A percentile compares a stretch with the other conserved stretches of the same genome.
These are phyloP conservation scores for Macropis europaea DNA, from an alignment of 2,888 invertebrate species.

Conservation along the genomic window DNA sequence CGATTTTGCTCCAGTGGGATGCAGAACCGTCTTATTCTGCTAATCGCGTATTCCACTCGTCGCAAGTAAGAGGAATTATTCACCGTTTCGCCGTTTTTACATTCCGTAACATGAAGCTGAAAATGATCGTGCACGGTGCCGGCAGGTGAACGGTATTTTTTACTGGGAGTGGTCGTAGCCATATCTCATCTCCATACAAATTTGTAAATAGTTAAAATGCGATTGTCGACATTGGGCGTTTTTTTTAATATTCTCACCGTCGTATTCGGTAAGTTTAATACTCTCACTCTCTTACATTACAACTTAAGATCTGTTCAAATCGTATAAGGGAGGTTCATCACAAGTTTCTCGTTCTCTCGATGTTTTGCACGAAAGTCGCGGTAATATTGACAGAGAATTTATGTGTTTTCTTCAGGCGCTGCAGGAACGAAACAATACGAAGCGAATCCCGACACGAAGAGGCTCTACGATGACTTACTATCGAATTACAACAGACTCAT, in stretches of 20 bases:
- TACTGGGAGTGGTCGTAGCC: slow-evolving; percentile 45
- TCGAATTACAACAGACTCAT: slow-evolving; percentile 97
- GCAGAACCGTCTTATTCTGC: slow-evolving; percentile 57
- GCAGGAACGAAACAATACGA: slow-evolving; percentile 81
- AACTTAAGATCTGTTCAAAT: not conserved
- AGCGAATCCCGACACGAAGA: slow-evolving; percentile 96
- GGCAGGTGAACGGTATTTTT: slow-evolving; percentile 17
- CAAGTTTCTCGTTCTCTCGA: too few relatives aligned
- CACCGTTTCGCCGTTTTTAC: not conserved
- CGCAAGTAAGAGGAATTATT: slow-evolving; percentile 5
- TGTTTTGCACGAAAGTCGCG: not conserved
- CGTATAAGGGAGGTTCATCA: too few relatives aligned
- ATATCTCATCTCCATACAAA: slow-evolving; percentile 10
- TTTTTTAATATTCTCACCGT: slow-evolving; percentile 48
- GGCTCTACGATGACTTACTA: slow-evolving; percentile 96
- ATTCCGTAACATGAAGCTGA: slow-evolving; percentile 8
- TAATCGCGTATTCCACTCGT: slow-evolving; percentile 27
- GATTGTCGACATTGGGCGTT: slow-evolving; percentile 25
- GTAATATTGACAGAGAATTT: not conserved
- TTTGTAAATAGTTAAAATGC: slow-evolving; percentile 60
- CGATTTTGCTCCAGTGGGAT: slow-evolving; percentile 68
- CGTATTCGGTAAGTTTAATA: slow-evolving; percentile 57
- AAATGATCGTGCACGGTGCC: slow-evolving; percentile 20
- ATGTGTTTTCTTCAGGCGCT: slow-evolving; percentile 59
- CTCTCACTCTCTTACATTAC: not conserved